Percentiles rank a stretch among this genome's conserved stretches.
Conservation (phyloP, 2,113 vertebrate genomes). For the Bos javanicus region DNA sequence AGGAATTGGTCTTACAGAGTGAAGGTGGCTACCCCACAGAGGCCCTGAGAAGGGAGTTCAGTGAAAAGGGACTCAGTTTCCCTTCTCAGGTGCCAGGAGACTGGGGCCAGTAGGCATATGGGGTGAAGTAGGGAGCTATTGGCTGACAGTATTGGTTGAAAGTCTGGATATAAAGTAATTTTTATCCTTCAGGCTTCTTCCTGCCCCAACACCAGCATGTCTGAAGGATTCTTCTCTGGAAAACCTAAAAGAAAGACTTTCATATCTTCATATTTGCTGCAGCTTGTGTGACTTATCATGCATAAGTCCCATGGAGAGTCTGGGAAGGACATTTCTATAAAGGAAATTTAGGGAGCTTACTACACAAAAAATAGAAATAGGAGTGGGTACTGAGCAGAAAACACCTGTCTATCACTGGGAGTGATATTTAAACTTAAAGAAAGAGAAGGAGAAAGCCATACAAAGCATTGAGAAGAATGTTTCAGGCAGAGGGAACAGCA, state of each 20-base stretch:
- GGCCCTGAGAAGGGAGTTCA: neutral
- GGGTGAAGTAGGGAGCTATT: fast-evolving
- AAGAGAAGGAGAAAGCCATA: neutral
- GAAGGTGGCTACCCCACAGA: neutral
- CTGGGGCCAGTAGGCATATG: neutral
- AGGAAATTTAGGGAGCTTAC: neutral
- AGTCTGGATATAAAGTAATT: neutral
- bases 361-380: neutral
- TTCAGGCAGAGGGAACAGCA: neutral
- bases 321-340: neutral
- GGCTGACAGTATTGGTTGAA: neutral
- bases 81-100: neutral
- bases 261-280: neutral
- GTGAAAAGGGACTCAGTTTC: neutral
- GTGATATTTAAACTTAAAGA: neutral
- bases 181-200: neutral
- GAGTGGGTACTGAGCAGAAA: neutral
- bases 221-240: neutral
- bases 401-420: neutral
- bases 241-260: neutral
- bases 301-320: neutral
- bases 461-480: neutral
- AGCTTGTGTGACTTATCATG: neutral
- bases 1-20: neutral
- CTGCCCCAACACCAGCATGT: neutral